Base-by-base conservation (phyloP, 1,140 invertebrate species). In the Aphelenchoides fujianensis region DNA sequence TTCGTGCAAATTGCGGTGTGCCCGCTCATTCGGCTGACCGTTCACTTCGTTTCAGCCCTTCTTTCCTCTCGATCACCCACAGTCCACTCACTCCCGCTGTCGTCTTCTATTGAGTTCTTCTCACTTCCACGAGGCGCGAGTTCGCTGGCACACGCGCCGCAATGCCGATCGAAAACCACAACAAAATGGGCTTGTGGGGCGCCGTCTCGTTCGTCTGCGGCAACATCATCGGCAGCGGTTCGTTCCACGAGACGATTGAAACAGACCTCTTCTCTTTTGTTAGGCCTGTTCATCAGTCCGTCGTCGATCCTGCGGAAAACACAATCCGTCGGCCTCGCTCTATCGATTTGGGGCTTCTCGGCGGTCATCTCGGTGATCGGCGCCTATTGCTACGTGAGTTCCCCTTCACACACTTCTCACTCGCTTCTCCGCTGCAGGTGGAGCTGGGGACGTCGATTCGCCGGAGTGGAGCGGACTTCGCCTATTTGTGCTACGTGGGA, bases 311-410 rank as follows among this genome's bases (percentile, higher is more conserved):
- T 72, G 1, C 28, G 67, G 37, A 67, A 72, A 16, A 72, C 71
- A 19, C 35, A 73, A 12, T 72, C 71, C 9, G 68, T 79, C 37
- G 77, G 77, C 12, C 59, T 81, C 28, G 78, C 77, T 9, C 67
- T 79, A 16, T 69, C 69, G 28, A 68, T 79, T 54, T 79, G 77
- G 77, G 23, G 32, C 28, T 19, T 79, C 2, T 79, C 79, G 12
- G 77, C 79, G n/a, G 48, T 63, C 23, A 74, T 79, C 7, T 75
- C 79, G 27, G 64, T 69, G 70, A n/a, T 79, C 9, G 78, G 78
- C 16, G 79, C 78, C 27, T 82, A 53, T 0, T 93, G 91, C 81
- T 93, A 92, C 82, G 91, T 72, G 23, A 48, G 41, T 16, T n/a
- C n/a, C n/a, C n/a, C n/a, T n/a, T n/a, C n/a, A n/a, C n/a, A n/a